A percentile compares a stretch with the other conserved stretches of the same genome.
phyloP scores from a whole-genome alignment of 2,113 vertebrate species.

The Rhinichthys klamathensis region DNA sequence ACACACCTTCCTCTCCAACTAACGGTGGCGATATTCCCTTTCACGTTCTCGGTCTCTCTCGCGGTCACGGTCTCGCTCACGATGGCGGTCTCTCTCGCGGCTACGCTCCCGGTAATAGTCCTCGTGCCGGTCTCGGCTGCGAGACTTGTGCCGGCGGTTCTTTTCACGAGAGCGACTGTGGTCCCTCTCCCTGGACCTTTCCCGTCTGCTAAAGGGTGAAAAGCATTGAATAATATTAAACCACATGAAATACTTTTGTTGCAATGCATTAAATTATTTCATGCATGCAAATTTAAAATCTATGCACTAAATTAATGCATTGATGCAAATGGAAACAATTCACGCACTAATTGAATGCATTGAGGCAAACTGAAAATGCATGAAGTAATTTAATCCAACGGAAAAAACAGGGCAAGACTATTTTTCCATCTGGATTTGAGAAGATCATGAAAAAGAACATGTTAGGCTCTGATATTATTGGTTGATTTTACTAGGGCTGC shows the following conservation, averaged over 20 bases:
- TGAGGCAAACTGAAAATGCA: neutral
- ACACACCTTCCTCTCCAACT: conserved; percentile 81
- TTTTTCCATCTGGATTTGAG: neutral
- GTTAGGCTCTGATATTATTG: too few relatives aligned
- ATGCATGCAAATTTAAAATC: neutral
- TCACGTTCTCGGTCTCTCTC: conserved; percentile 94
- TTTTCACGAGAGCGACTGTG: conserved; percentile 98
- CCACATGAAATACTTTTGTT: too few relatives aligned
- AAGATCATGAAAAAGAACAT: too few relatives aligned
- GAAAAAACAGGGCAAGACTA: neutral
- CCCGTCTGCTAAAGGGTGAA: conserved; percentile 83
- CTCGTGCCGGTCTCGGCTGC: conserved; percentile 95
- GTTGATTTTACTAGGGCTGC: too few relatives aligned
- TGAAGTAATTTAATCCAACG: neutral
- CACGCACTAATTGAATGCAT: neutral
- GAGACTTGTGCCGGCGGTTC: conserved; percentile 95
- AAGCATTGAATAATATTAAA: conserved; percentile 60
- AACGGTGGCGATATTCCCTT: conserved; percentile 94
- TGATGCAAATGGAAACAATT: neutral
- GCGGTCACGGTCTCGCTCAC: conserved; percentile 90
- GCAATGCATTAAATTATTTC: too few relatives aligned
- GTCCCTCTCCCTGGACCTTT: conserved; percentile 97
- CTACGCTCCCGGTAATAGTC: conserved; percentile 98
- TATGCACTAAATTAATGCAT: neutral
- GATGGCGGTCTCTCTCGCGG: conserved; percentile 92